A percentile compares a stretch with the other conserved stretches of the same genome.
Evolutionary conservation across 2,888 invertebrate species (phyloP).

Genomic region (Priocnemis perturbator): DNA sequence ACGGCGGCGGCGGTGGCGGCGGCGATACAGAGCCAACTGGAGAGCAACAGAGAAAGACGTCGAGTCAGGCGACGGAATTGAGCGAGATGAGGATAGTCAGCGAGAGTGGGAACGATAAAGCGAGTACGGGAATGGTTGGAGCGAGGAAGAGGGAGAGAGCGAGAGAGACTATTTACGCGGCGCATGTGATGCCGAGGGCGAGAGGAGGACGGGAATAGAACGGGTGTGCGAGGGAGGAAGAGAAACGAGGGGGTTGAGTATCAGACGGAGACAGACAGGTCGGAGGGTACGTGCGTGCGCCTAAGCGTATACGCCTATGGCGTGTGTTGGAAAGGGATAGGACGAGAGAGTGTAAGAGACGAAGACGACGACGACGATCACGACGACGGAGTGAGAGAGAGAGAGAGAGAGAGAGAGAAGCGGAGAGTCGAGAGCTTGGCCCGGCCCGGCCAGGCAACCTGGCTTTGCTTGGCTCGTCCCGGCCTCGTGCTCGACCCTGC

Average conservation of each 20-base stretch:
- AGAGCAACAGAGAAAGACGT: not conserved
- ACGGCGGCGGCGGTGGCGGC: slow-evolving; percentile 20
- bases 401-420: slow-evolving; percentile 21
- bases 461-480: slow-evolving; percentile 45
- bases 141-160: too few species aligned
- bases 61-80: slow-evolving; percentile 32
- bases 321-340: too few species aligned
- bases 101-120: slow-evolving; percentile 18
- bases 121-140: slow-evolving; percentile 20
- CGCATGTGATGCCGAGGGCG: not conserved
- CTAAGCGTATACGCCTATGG: too few species aligned
- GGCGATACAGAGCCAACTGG: slow-evolving; percentile 40
- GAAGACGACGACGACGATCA: slow-evolving; percentile 15
- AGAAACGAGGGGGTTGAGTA: not conserved
- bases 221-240: too few species aligned
- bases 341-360: slow-evolving; percentile 6
- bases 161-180: slow-evolving; percentile 8
- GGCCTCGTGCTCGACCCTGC: slow-evolving; percentile 53
- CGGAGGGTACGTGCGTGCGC: too few species aligned
- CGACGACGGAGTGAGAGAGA: slow-evolving; percentile 19
- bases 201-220: slow-evolving; percentile 3
- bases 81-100: not conserved
- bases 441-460: slow-evolving; percentile 34
- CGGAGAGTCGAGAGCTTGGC: slow-evolving; percentile 22
- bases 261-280: too few species aligned